These are phyloP conservation scores for Pristionchus pacificus DNA, from an alignment of 1,140 invertebrate species.

Conservation along the genomic window DNA sequence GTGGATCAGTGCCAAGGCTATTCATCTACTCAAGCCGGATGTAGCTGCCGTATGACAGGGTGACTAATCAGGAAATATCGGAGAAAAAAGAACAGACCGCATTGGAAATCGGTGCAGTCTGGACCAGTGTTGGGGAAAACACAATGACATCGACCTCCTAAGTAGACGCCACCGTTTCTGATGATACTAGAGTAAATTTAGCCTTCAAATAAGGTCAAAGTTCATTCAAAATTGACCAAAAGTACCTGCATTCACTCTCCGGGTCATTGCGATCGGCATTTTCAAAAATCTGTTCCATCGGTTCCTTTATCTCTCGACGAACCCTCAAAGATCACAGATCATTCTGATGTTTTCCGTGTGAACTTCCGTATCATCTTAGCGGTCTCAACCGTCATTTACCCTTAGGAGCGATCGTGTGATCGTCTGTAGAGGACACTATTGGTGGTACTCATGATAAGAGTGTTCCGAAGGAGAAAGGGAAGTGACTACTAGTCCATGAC, in stretches of 20 bases:
- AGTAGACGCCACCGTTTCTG: constrained; percentile 23
- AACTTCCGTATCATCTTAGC: background rate
- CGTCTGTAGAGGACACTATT: too few relatives aligned
- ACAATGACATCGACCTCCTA: constrained; percentile 22
- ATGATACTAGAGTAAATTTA: background rate
- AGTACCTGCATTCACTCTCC: background rate
- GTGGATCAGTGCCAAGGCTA: background rate
- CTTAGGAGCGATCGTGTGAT: background rate
- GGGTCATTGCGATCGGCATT: background rate
- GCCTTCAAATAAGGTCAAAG: too few relatives aligned
- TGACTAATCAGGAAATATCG: too few relatives aligned
- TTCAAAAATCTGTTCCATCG: background rate
- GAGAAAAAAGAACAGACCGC: constrained; percentile 6
- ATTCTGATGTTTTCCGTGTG: too few relatives aligned
- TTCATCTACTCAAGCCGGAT: background rate
- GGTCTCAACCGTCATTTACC: background rate
- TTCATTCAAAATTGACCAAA: background rate
- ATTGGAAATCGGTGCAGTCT: constrained; percentile 24
- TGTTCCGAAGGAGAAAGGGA: too few relatives aligned
- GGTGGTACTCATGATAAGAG: too few relatives aligned
- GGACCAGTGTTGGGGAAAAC: constrained; percentile 20
- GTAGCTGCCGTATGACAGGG: background rate
- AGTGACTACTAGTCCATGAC: too few relatives aligned
- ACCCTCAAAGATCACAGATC: too few relatives aligned
- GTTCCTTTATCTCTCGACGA: background rate